Conservation (phyloP, 1,140 invertebrate genomes). For the Ceratina japonica region DNA sequence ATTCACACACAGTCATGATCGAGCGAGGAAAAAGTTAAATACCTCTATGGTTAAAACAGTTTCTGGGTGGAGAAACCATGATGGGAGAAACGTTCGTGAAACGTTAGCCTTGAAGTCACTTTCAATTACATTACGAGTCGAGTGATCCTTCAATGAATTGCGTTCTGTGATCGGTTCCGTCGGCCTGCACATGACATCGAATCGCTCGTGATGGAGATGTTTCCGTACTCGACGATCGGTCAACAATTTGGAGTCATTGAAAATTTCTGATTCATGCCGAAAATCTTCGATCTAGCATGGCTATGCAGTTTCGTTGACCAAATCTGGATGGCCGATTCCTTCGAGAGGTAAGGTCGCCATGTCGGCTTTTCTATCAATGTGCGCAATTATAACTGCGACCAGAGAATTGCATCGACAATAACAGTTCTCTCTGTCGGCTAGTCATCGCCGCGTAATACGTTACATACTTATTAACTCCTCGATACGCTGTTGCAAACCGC, state of each 20-base stretch:
- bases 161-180: constrained; percentile 1
- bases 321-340: not conserved
- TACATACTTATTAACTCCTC: too few relatives aligned
- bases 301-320: not conserved
- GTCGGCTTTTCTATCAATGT: constrained; percentile 22
- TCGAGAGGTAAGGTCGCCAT: constrained; percentile 28
- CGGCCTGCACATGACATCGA: not conserved
- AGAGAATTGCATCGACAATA: not conserved
- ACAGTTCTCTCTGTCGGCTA: not conserved
- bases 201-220: not conserved
- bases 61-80: not conserved
- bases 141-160: not conserved
- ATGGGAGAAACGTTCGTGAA: not conserved
- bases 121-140: not conserved
- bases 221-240: not conserved
- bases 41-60: too few relatives aligned
- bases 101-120: constrained; percentile 39
- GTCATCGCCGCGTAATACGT: not conserved
- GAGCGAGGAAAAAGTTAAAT: not conserved
- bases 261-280: not conserved
- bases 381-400: constrained; percentile 10
- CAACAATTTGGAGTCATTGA: not conserved
- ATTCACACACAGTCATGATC: not conserved
- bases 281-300: not conserved
- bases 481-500: not conserved